A percentile compares a stretch with the other conserved stretches of the same genome.
Evolutionary conservation across 2,888 invertebrate genomes (phyloP).

Genomic region (Erebia epiphron): DNA sequence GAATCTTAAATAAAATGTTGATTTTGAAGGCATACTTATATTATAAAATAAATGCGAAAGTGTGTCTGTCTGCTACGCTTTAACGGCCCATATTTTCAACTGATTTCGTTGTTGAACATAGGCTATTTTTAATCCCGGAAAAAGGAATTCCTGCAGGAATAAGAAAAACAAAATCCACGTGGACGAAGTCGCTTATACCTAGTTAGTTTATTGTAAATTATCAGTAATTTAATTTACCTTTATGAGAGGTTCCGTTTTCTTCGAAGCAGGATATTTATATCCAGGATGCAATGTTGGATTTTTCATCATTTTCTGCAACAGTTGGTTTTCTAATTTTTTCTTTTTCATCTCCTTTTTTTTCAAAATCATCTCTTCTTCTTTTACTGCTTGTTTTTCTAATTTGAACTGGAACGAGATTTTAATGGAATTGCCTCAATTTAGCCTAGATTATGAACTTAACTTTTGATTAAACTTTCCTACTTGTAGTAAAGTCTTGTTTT

Average conservation of each 20-base stretch:
- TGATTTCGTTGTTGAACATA: no score
- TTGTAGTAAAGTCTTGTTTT: conserved; percentile 49
- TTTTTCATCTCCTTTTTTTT: conserved; percentile 54
- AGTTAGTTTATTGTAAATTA: neutral
- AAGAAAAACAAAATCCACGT: no score
- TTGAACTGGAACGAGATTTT: conserved; percentile 48
- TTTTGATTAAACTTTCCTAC: conserved; percentile 29
- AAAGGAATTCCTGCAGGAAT: no score
- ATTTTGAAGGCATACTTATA: neutral
- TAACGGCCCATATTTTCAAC: no score
- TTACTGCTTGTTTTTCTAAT: conserved; percentile 52
- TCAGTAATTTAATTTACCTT: conserved; percentile 43
- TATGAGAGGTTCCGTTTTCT: conserved; percentile 49
- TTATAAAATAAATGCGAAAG: no score
- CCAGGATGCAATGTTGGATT: conserved; percentile 68
- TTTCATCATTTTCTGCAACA: conserved; percentile 64
- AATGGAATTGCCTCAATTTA: neutral
- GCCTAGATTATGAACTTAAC: neutral
- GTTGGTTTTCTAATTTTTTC: conserved; percentile 50
- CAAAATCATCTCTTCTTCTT: conserved; percentile 46
- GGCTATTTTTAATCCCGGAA: no score
- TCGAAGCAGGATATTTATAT: conserved; percentile 60
- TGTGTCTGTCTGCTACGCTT: no score
- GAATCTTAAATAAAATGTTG: neutral
- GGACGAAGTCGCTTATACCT: neutral